These are phyloP conservation scores for Drosophila littoralis DNA, from an alignment of 1,140 invertebrate species.

Conservation along the genomic window DNA sequence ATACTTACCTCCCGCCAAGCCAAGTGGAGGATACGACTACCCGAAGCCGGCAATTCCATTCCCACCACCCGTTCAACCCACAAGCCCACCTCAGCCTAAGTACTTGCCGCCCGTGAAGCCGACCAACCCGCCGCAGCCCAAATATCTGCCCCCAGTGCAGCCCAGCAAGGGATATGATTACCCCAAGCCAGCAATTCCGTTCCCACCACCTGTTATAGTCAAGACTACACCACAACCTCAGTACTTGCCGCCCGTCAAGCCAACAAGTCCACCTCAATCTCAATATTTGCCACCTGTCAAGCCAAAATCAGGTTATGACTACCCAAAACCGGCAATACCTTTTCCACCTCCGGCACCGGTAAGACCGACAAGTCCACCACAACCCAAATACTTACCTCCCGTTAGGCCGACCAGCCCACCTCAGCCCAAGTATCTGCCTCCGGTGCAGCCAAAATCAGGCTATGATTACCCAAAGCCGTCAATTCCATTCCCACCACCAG, in stretches of 20 bases:
- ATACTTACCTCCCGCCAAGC: slow-evolving; percentile 20
- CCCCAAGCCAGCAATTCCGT: slow-evolving; percentile 57
- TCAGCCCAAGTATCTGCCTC: slow-evolving; percentile 53
- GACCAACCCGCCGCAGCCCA: slow-evolving; percentile 41
- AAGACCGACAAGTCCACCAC: slow-evolving; percentile 31
- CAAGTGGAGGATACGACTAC: slow-evolving; percentile 57
- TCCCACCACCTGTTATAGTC: slow-evolving; percentile 41
- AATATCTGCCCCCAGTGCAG: slow-evolving; percentile 55
- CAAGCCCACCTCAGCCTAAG: slow-evolving; percentile 44
- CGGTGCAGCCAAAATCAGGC: slow-evolving; percentile 26
- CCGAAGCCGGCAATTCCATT: slow-evolving; percentile 67
- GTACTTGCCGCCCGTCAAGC: slow-evolving; percentile 48
- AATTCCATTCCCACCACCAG: slow-evolving; percentile 61
- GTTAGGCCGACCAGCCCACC: slow-evolving; percentile 33
- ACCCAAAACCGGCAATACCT: slow-evolving; percentile 48
- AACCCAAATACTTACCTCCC: slow-evolving; percentile 42
- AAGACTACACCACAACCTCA: slow-evolving; percentile 27
- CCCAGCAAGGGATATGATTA: slow-evolving; percentile 57
- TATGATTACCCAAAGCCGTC: slow-evolving; percentile 65
- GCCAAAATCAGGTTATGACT: slow-evolving; percentile 32
- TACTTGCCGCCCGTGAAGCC: slow-evolving; percentile 54
- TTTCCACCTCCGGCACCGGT: slow-evolving; percentile 51
- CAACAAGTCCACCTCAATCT: slow-evolving; percentile 32
- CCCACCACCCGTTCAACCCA: slow-evolving; percentile 37
- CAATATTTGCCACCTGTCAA: slow-evolving; percentile 22